phyloP scores from a whole-genome alignment of 1,140 invertebrate genomes.

The Chlorops oryzae region DNA sequence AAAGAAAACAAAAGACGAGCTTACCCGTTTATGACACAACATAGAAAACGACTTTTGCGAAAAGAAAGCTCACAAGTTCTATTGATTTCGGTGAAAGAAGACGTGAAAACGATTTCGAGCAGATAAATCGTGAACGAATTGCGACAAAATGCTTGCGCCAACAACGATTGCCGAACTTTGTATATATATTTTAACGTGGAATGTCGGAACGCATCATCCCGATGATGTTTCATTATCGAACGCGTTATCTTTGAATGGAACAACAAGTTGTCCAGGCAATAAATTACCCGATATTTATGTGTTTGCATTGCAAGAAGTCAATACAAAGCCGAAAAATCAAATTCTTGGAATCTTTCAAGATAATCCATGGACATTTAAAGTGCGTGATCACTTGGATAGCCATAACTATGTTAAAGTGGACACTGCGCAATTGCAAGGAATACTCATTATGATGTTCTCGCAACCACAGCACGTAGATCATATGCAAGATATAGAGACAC shows the following conservation, averaged over 20 bases:
- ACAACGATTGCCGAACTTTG: conserved; percentile 45
- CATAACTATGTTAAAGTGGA: conserved; percentile 55
- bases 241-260: conserved; percentile 60
- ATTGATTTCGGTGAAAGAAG: no score
- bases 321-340: conserved; percentile 75
- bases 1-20: no score
- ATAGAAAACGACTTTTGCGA: no score
- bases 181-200: conserved; percentile 75
- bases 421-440: conserved; percentile 69
- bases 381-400: not conserved
- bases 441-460: conserved; percentile 70
- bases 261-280: conserved; percentile 51
- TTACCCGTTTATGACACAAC: no score
- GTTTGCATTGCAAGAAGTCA: conserved; percentile 83
- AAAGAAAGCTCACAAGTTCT: no score
- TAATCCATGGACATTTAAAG: conserved; percentile 62
- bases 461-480: conserved; percentile 71
- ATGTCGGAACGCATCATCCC: conserved; percentile 71
- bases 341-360: conserved; percentile 73
- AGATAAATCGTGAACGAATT: no score
- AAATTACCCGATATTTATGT: conserved; percentile 73
- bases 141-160: conserved; percentile 16
- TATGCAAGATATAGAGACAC: conserved; percentile 75
- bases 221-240: conserved; percentile 58
- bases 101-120: no score